Percentiles rank a stretch among this genome's conserved stretches.
Conservation (phyloP, 1,140 invertebrate species). For the Drosophila nannoptera region DNA sequence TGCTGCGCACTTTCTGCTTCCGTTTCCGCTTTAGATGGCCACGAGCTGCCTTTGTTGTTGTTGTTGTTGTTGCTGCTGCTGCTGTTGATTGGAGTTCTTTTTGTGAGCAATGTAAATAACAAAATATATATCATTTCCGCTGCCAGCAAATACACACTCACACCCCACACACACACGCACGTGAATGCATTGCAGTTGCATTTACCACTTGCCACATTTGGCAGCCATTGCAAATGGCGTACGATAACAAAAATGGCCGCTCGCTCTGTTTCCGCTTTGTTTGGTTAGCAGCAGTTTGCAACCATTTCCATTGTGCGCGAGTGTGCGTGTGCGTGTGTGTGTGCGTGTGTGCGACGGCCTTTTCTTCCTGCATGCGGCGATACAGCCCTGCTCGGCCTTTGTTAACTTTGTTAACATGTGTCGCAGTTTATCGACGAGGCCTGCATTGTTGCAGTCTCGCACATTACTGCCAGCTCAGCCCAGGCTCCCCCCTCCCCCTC, state of each 20-base stretch:
- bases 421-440: conserved; percentile 63
- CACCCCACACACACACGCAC: conserved; percentile 11
- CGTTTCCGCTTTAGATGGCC: neutral
- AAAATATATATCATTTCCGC: conserved; percentile 62
- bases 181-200: conserved; percentile 26
- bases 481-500: neutral
- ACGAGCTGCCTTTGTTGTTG: conserved; percentile 54
- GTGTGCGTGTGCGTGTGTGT: too few species aligned
- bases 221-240: conserved; percentile 66
- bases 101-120: conserved; percentile 53
- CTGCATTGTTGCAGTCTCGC: conserved; percentile 44
- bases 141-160: conserved; percentile 18
- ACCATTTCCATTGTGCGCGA: too few species aligned
- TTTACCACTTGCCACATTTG: conserved; percentile 30
- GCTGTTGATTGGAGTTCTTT: conserved; percentile 22
- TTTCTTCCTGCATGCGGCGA: conserved; percentile 37
- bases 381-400: conserved; percentile 37
- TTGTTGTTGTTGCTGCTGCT: conserved; percentile 22
- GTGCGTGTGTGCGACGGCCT: too few species aligned
- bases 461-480: neutral
- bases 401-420: conserved; percentile 76
- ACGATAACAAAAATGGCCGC: conserved; percentile 75
- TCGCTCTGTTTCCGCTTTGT: conserved; percentile 69
- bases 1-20: conserved; percentile 7
- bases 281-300: conserved; percentile 66